A percentile compares a stretch with the other conserved stretches of the same genome.
Conservation (phyloP, 2,113 vertebrate species). For the Poeciliopsis occidentalis region DNA sequence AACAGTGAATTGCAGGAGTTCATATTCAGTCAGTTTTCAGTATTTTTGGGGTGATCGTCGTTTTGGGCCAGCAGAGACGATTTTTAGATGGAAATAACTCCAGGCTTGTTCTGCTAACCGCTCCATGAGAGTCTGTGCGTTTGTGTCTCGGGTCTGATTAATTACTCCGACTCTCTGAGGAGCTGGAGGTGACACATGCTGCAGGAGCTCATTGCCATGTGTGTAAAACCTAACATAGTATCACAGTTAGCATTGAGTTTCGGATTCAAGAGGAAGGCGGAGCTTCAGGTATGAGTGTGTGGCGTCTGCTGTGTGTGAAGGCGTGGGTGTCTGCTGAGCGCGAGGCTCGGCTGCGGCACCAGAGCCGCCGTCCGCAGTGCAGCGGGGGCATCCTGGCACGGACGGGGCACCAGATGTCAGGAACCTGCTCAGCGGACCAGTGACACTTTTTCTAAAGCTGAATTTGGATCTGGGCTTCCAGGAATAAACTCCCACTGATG, state of each 20-base stretch:
- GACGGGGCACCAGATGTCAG: conserved; percentile 82
- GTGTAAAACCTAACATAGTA: conserved; percentile 13
- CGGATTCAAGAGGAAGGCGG: conserved; percentile 21
- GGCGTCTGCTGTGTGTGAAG: conserved; percentile 3
- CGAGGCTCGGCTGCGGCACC: conserved; percentile 72
- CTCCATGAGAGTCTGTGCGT: conserved; percentile 29
- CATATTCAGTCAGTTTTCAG: conserved; percentile 91
- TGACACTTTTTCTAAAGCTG: conserved; percentile 70
- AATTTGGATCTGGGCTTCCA: conserved; percentile 68
- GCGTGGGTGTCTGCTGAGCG: conserved; percentile 62
- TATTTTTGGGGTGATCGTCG: conserved; percentile 73
- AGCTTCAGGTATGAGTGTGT: conserved; percentile 14
- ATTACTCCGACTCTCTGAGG: conserved; percentile 71
- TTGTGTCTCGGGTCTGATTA: conserved; percentile 74
- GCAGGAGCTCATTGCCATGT: conserved; percentile 49
- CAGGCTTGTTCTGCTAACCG: conserved; percentile 44
- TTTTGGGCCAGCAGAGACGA: conserved; percentile 1
- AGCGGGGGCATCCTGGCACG: conserved; percentile 80
- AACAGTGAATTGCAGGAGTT: conserved; percentile 88
- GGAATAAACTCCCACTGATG: conserved; percentile 77
- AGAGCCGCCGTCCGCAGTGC: conserved; percentile 68
- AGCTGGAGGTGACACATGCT: conserved; percentile 75
- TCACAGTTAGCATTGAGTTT: background rate
- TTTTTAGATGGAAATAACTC: conserved; percentile 19
- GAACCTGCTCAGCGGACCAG: conserved; percentile 77